Base-by-base conservation (phyloP, 2,888 invertebrate genomes). In the Eudemis profundana region DNA sequence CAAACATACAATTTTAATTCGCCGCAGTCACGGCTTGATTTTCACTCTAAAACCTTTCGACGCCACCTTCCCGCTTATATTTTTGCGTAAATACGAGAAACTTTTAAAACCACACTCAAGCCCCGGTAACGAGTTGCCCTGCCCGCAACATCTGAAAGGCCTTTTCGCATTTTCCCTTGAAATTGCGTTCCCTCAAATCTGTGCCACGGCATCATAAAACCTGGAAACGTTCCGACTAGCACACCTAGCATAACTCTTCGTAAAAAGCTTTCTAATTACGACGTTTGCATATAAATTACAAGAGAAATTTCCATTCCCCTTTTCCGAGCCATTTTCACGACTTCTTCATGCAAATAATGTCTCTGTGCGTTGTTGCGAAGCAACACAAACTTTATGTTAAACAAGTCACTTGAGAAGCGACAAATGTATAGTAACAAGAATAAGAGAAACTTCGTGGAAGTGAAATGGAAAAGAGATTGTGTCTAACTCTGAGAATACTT, bases 281-380 rank as follows among this genome's bases (percentile, higher is more conserved):
- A 72, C 81, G 80, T 90, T 90, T 86, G 89, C 88, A 90, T 90
- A 85, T 81, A 89, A 89, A 91, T 90, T 81, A 83, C 79, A 73
- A 73, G 62, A 75, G 78, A 77, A 84, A 85, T 84, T 83, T 83
- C 79, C 82, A 83, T 86, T 81, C 77, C 76, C 82, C 77, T 82
- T 51, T 85, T 83, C 78, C 76, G 72, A 78, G 82, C 78, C 78
- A 85, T 88, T 89, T 85, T 83, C 84, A 76, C 77, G 70, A 75
- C 76, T 79, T 77, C 76, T 78, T 75, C 76, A 87, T 87, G 86
- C 85, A 89, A 89, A 89, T 88, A 84, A 78, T 75, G 74, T 77
- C 71, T 71, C 75, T 68, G 77, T 78, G 75, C 74, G 76, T 78
- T 77, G 79, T 79, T 75, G 70, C 69, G 73, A 78, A 78, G 74